These are phyloP conservation scores for Cheiracanthium punctorium DNA, from an alignment of 2,888 invertebrate species.

Conservation along the genomic window DNA sequence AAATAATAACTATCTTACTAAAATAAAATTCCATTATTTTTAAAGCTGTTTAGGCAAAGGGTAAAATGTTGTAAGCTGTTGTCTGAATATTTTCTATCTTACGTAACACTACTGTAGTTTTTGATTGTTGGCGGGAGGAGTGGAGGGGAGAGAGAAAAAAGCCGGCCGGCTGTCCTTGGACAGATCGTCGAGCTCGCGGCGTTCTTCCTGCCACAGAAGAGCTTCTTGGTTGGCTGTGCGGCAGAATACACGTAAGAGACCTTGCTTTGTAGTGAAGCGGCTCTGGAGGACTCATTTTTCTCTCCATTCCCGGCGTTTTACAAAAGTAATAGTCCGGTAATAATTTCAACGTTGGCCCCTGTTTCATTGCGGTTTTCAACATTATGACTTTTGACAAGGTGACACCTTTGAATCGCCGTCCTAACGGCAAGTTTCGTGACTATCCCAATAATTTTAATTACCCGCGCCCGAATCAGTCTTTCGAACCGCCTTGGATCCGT, in stretches of 20 bases:
- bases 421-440: constrained; percentile 62
- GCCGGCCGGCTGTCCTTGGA: constrained; percentile 38
- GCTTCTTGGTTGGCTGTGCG: constrained; percentile 6
- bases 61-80: too few relatives aligned
- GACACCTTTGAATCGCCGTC: constrained; percentile 38
- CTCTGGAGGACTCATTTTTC: constrained; percentile 5
- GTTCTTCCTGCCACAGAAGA: not conserved
- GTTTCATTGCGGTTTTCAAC: constrained; percentile 13
- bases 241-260: constrained; percentile 20
- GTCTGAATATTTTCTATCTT: not conserved
- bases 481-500: constrained; percentile 43
- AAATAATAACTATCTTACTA: too few relatives aligned
- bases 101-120: constrained; percentile 4
- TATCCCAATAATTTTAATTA: constrained; percentile 49
- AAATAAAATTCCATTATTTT: too few relatives aligned
- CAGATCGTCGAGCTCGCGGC: constrained; percentile 10
- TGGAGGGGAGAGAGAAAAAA: not conserved
- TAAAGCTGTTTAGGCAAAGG: too few relatives aligned
- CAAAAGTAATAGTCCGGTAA: constrained; percentile 12
- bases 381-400: constrained; percentile 67
- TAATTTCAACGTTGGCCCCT: constrained; percentile 19
- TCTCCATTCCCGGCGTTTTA: constrained; percentile 1
- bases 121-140: too few relatives aligned
- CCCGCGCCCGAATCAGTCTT: constrained; percentile 47
- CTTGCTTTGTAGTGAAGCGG: constrained; percentile 20